Base-by-base conservation (phyloP, 2,888 invertebrate species). In the Lasioglossum leucozonium region DNA sequence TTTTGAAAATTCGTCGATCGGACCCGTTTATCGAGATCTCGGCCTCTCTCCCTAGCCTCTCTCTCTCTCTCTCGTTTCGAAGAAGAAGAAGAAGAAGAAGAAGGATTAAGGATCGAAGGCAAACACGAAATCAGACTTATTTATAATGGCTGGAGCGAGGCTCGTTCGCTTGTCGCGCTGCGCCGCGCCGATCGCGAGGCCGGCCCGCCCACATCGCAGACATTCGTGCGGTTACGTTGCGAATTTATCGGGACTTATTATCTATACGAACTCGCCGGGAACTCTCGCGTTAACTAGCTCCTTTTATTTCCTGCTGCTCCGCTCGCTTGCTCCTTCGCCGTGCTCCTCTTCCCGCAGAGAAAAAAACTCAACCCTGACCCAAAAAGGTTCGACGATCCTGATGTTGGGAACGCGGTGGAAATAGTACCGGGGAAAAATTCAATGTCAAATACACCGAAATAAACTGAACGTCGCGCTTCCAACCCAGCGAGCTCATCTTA, bases 201-300 rank as follows among this genome's bases (percentile, higher is more conserved):
- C 84, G 77, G 82, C 85, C 91, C 93, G 92, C 92, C 93, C 91
- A 93, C 93, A 87, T 91, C 81, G 88, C 71, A 51, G 78, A 90
- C 89, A 89, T 88, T 91, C 84, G 88, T 89, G 87, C 86, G 87
- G 90, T 87, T 89, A 91, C 91, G 88, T 86, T 88, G 89, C 90
- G 89, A 92, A 92, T 92, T 93, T 92, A 92, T 92, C 91, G 84
- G 81, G 85, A 77, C 90, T 93, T 90, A 90, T 92, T 92, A 92
- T 93, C 92, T 92, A 77, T 75, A 90, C 88, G 82, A 88, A 90
- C 87, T 86, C 88, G 81, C 82, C 69, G 83, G 82, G 84, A 81
- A 84, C 85, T 87, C 34, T 87, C 18, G 65, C 65, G 65, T 67
- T 67, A 67, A 81, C 74, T 69, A 58, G 47, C 55, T 77, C 75